phyloP scores from a whole-genome alignment of 2,797 vertebrate species.

The Natrix natrix region DNA sequence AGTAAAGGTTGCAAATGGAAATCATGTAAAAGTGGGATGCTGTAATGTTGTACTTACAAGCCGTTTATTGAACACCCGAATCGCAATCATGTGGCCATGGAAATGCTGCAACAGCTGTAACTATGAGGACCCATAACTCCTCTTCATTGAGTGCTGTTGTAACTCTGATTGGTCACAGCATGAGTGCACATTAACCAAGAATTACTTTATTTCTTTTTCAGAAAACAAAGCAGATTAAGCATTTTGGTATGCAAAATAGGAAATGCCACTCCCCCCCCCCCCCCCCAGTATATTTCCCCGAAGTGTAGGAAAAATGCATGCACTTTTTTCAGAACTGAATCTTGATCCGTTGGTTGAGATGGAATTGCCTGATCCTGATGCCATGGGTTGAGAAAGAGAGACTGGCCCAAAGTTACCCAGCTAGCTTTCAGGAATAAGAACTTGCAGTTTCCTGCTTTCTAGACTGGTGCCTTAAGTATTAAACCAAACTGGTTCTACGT shows the following conservation, averaged over 20 bases:
- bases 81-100: not conserved
- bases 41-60: not conserved
- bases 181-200: not conserved
- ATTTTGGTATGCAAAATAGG: not conserved
- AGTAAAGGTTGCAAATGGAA: not conserved
- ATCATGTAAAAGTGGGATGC: not conserved
- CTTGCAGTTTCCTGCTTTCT: not conserved
- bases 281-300: not conserved
- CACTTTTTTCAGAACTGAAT: not conserved
- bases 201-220: not conserved
- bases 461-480: not conserved
- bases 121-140: not conserved
- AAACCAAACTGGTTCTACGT: not conserved
- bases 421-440: not conserved
- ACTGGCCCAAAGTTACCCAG: not conserved
- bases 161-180: not conserved
- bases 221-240: not conserved
- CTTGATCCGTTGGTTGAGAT: not conserved
- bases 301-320: not conserved
- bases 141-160: not conserved
- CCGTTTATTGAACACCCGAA: not conserved
- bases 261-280: not conserved
- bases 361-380: not conserved
- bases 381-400: not conserved
- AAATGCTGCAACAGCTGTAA: not conserved